Percentiles rank a stretch among this genome's conserved stretches.
Evolutionary conservation across 2,888 invertebrate species (phyloP).

Genomic region (Frankliniella fusca): DNA sequence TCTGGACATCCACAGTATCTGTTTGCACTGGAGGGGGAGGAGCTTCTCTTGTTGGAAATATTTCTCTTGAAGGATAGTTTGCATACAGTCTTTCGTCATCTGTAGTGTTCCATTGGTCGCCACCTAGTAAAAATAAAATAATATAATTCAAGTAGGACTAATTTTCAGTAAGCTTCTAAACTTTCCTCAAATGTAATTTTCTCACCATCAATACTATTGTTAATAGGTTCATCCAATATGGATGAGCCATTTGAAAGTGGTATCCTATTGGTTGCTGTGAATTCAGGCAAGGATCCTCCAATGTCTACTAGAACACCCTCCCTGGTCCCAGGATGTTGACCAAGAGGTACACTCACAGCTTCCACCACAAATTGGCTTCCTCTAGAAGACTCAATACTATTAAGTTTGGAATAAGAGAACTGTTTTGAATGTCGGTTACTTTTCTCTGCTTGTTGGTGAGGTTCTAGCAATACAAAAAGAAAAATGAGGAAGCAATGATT

Average conservation of each 20-base stretch:
- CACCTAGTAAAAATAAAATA: slow-evolving; percentile 20
- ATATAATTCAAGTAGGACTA: not conserved
- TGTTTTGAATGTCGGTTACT: not conserved
- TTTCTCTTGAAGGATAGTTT: slow-evolving; percentile 29
- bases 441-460: not conserved
- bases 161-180: not conserved
- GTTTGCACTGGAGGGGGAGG: not conserved
- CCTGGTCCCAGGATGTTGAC: not conserved
- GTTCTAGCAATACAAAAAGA: not conserved
- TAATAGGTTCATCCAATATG: slow-evolving; percentile 69
- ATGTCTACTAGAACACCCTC: slow-evolving; percentile 43
- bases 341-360: not conserved
- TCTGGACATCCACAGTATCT: slow-evolving; percentile 31
- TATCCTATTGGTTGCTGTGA: slow-evolving; percentile 25
- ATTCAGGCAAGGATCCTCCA: slow-evolving; percentile 45
- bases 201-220: slow-evolving; percentile 45
- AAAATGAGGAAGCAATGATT: not conserved
- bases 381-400: not conserved
- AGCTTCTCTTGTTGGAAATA: not conserved
- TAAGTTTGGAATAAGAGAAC: not conserved
- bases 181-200: not conserved
- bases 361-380: not conserved
- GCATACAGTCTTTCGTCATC: slow-evolving; percentile 31
- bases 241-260: slow-evolving; percentile 47
- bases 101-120: not conserved